Evolutionary conservation across 2,797 vertebrate species (phyloP).

Genomic region (Acanthopagrus latus): DNA sequence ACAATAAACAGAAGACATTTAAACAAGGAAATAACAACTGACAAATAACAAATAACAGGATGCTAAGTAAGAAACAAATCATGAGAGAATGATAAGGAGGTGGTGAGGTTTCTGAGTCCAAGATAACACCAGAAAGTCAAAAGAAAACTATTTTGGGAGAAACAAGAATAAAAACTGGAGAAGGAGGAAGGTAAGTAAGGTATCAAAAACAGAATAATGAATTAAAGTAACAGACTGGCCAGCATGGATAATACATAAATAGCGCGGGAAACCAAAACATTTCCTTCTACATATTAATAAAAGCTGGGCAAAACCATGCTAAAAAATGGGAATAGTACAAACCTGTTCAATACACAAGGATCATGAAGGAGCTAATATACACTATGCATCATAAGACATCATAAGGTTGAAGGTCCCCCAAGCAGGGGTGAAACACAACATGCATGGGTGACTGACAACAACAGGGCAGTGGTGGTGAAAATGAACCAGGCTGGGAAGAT

Average conservation of each 20-base stretch:
- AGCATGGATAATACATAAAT: background rate
- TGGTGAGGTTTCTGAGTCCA: background rate
- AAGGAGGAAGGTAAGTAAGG: background rate
- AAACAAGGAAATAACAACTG: background rate
- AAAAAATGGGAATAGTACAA: constrained; percentile 18
- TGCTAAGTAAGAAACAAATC: background rate
- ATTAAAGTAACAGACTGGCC: background rate
- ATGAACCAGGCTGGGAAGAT: constrained; percentile 1
- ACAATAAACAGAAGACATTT: background rate
- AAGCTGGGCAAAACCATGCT: background rate
- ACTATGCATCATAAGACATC: background rate
- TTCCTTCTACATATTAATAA: background rate
- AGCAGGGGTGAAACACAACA: constrained; percentile 4
- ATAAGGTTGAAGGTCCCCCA: background rate
- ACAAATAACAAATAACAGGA: no score
- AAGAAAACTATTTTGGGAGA: background rate
- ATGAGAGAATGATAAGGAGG: background rate
- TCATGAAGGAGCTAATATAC: background rate
- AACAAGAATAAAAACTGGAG: background rate
- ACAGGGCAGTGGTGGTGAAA: background rate
- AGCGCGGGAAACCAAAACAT: background rate
- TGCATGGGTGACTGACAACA: background rate
- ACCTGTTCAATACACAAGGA: constrained; percentile 22
- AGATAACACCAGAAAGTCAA: background rate
- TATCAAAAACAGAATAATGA: background rate